Percentiles rank a stretch among this genome's conserved stretches.
Evolutionary conservation across 2,888 invertebrate genomes (phyloP).

Genomic region (Parnassius mnemosyne): DNA sequence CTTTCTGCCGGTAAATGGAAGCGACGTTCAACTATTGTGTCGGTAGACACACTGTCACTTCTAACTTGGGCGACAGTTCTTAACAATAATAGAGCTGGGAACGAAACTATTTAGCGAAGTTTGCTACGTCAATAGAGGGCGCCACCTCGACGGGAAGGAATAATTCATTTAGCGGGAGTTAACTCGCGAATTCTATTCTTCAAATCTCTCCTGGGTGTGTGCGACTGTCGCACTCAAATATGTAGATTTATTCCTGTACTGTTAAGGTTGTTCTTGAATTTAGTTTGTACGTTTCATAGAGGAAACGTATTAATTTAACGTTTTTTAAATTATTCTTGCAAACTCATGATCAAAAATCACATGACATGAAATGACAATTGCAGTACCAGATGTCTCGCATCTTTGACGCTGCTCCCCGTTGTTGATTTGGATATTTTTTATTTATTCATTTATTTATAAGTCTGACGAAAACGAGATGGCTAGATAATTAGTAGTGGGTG

Average conservation of each 20-base stretch:
- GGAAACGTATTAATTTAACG: no score
- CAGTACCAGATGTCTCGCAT: no score
- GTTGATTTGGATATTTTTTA: no score
- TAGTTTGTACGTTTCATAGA: slow-evolving; percentile 18
- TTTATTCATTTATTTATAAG: no score
- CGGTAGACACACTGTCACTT: slow-evolving; percentile 48
- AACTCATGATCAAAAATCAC: no score
- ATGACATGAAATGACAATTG: no score
- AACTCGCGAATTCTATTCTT: slow-evolving; percentile 53
- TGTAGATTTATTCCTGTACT: slow-evolving; percentile 43
- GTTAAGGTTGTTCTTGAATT: slow-evolving; percentile 23
- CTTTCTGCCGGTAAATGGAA: slow-evolving; percentile 33
- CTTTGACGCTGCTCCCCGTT: no score
- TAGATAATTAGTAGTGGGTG: no score
- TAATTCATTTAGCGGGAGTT: slow-evolving; percentile 76
- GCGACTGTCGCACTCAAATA: slow-evolving; percentile 32
- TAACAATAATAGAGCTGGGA: slow-evolving; percentile 73
- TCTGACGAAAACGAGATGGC: no score
- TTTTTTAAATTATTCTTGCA: no score
- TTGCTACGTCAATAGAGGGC: slow-evolving; percentile 73
- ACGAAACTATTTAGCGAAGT: slow-evolving; percentile 78
- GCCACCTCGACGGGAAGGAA: slow-evolving; percentile 65
- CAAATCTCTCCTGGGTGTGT: slow-evolving; percentile 46
- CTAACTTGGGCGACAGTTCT: slow-evolving; percentile 69
- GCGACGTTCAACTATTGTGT: slow-evolving; percentile 52